phyloP scores from a whole-genome alignment of 2,888 invertebrate species.

The Coleophora deauratella region DNA sequence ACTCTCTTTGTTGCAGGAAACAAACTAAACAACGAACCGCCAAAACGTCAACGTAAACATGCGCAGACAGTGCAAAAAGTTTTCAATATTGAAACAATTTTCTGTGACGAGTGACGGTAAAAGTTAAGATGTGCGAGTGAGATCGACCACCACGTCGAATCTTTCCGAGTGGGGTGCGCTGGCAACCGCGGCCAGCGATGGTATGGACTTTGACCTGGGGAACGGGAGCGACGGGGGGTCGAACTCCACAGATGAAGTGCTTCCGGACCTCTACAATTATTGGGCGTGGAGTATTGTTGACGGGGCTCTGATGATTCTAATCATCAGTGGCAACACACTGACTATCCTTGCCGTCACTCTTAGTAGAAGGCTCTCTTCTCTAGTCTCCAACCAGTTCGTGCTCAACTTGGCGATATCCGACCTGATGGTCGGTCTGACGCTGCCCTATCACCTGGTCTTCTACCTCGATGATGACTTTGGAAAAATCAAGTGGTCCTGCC shows the following conservation, averaged over 20 bases:
- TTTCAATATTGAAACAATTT: slow-evolving; percentile 30
- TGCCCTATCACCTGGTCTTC: slow-evolving; percentile 86
- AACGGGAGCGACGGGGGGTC: slow-evolving; percentile 52
- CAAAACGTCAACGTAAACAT: slow-evolving; percentile 30
- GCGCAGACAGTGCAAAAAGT: slow-evolving; percentile 35
- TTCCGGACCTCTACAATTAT: slow-evolving; percentile 55
- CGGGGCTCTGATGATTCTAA: slow-evolving; percentile 77
- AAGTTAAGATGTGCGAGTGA: slow-evolving; percentile 51
- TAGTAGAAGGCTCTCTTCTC: slow-evolving; percentile 79
- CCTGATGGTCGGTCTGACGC: slow-evolving; percentile 82
- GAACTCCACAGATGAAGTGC: slow-evolving; percentile 45
- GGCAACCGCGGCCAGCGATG: slow-evolving; percentile 68
- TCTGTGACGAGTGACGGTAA: slow-evolving; percentile 40
- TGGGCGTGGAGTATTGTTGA: slow-evolving; percentile 80
- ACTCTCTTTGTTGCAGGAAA: slow-evolving; percentile 33
- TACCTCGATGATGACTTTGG: slow-evolving; percentile 78
- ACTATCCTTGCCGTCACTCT: slow-evolving; percentile 83
- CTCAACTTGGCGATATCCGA: slow-evolving; percentile 86
- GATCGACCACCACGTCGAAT: slow-evolving; percentile 62
- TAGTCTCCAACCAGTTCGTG: slow-evolving; percentile 85
- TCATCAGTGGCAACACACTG: slow-evolving; percentile 82
- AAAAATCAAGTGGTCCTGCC: slow-evolving; percentile 75
- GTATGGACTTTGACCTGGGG: slow-evolving; percentile 62
- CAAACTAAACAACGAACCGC: slow-evolving; percentile 9
- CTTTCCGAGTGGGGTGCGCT: slow-evolving; percentile 56